A percentile compares a stretch with the other conserved stretches of the same genome.
These are phyloP conservation scores for Sympetrum striolatum DNA, from an alignment of 2,888 invertebrate genomes.

Conservation along the genomic window DNA sequence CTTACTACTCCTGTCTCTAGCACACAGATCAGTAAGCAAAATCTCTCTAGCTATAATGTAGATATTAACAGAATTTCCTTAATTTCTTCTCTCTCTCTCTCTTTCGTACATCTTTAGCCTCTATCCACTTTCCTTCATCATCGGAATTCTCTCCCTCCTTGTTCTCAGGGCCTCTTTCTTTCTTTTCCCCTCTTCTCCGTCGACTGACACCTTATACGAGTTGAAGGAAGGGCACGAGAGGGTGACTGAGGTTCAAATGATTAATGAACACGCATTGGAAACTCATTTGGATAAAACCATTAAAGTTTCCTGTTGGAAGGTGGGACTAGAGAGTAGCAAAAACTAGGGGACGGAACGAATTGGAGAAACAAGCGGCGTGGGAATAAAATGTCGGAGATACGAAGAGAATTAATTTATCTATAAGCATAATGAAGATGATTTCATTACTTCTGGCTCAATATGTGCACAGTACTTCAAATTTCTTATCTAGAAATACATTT, in stretches of 20 bases:
- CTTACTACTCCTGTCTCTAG: no score
- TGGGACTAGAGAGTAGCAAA: neutral
- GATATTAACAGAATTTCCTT: neutral
- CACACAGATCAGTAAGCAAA: neutral
- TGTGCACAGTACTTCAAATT: no score
- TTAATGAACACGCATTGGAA: conserved; percentile 45
- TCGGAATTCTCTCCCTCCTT: neutral
- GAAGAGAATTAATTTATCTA: neutral
- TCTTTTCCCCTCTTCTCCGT: neutral
- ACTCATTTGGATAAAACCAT: conserved; percentile 45
- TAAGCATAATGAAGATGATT: no score
- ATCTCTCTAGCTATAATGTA: neutral
- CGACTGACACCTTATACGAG: conserved; percentile 12
- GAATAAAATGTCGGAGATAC: neutral
- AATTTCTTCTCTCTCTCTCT: neutral
- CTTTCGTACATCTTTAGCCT: neutral
- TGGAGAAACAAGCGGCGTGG: neutral
- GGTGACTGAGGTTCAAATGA: conserved; percentile 30
- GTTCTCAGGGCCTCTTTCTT: neutral
- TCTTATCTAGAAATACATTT: no score
- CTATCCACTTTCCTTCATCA: neutral
- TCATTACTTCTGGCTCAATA: no score
- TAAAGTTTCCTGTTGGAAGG: conserved; percentile 29
- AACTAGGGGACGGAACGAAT: neutral
- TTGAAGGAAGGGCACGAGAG: neutral